Evolutionary conservation across 2,113 vertebrate species (phyloP), one percentile per base, ranked within the genome.

Genomic region (Centropristis striata): DNA sequence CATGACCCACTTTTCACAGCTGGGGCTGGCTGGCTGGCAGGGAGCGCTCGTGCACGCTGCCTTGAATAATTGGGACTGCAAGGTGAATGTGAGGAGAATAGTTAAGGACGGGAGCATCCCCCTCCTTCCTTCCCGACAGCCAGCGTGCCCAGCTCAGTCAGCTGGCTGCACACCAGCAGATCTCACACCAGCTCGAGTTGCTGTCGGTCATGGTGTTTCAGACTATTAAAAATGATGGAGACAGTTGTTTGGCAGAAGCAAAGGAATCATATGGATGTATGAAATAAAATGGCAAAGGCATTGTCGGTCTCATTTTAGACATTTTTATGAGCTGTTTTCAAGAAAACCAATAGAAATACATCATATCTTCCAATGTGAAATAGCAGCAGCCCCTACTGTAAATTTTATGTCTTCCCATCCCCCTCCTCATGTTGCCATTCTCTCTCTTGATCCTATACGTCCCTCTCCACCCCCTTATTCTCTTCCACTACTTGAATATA

Each of bases 1-100:
- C 63, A 51, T 95, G 94, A 95, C 95, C 94, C 90, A 95, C 86
- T 94, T 95, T 93, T 85, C 80, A 85, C 89, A 87, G 91, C 86
- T 90, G 90, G 88, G 84, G 49, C 83, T 86, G 80, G 82, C 83
- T 86, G 80, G 82, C 80, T 88, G 73, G 86, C 71, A 84, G 81
- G 67, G 86, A 75, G 82, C 28, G 79, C 87, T 86, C 83, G 82
- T 85, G 86, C 91, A 86, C 13, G 68, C 83, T 75, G 87, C 87
- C 85, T 90, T 89, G 90, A 91, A 94, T 90, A 89, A 91, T 90
- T 88, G 93, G 88, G 85, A 93, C 92, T 92, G 91, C 91, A 90
- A 93, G 92, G 92, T 94, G 93, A 90, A 94, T 88, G 91, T 91
- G 92, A 91, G 90, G 89, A 86, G 92, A 94, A 93, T 93, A 47